phyloP scores from a whole-genome alignment of 2,888 invertebrate genomes.

The Esperia sulphurella region DNA sequence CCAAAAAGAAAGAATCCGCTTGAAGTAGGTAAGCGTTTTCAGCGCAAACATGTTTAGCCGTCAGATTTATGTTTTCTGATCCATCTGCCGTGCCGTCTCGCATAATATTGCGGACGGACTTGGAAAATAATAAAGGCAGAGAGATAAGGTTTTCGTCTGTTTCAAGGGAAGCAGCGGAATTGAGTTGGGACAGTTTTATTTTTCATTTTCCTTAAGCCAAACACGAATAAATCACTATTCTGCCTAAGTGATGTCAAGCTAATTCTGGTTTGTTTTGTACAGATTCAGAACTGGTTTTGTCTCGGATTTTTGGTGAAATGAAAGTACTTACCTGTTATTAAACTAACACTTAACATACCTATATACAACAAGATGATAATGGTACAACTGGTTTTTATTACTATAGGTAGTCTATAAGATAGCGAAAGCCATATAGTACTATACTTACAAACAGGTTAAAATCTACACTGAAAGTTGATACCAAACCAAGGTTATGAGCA shows the following conservation, averaged over 20 bases:
- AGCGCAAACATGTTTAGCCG: slow-evolving; percentile 67
- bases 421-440: too few relatives aligned
- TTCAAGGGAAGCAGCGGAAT: slow-evolving; percentile 51
- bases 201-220: slow-evolving; percentile 59
- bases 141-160: slow-evolving; percentile 67
- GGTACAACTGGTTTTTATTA: too few relatives aligned
- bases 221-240: slow-evolving; percentile 46
- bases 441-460: too few relatives aligned
- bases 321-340: too few relatives aligned
- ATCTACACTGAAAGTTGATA: too few relatives aligned
- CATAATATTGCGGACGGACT: slow-evolving; percentile 71
- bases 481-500: too few relatives aligned
- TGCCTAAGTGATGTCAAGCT: slow-evolving; percentile 40
- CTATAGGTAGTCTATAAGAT: too few relatives aligned
- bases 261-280: slow-evolving; percentile 32
- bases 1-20: slow-evolving; percentile 32
- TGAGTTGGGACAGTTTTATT: slow-evolving; percentile 63
- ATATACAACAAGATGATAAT: too few relatives aligned
- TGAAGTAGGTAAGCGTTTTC: slow-evolving; percentile 29
- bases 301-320: too few relatives aligned
- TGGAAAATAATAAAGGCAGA: slow-evolving; percentile 68
- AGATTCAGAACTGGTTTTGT: slow-evolving; percentile 22
- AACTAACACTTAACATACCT: too few relatives aligned
- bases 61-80: slow-evolving; percentile 73
- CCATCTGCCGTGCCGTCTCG: slow-evolving; percentile 65